phyloP scores from a whole-genome alignment of 2,113 vertebrate genomes.

The Tympanuchus pallidicinctus region DNA sequence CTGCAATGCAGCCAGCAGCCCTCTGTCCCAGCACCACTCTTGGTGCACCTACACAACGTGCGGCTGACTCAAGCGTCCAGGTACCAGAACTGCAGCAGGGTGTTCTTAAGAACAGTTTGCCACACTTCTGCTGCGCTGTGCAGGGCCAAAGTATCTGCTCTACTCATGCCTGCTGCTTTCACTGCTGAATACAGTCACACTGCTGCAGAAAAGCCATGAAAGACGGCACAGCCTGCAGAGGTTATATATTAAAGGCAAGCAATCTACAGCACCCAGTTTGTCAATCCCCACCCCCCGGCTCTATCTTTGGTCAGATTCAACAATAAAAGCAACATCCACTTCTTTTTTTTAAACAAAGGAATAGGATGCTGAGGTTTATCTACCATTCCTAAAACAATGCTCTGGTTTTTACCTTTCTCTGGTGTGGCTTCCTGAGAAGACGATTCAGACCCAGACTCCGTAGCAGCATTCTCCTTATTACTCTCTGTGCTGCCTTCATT shows the following conservation, averaged over 20 bases:
- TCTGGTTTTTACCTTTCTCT: constrained; percentile 86
- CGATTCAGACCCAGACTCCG: constrained; percentile 84
- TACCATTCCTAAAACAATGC: not conserved
- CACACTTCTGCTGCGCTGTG: not conserved
- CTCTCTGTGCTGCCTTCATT: constrained; percentile 83
- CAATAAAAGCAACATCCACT: not conserved
- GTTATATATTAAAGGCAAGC: not conserved
- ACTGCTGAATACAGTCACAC: not conserved
- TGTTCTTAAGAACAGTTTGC: not conserved
- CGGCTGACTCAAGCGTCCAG: not conserved
- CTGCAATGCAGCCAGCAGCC: not conserved
- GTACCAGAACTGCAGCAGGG: not conserved
- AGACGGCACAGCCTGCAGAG: accelerated
- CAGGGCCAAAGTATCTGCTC: not conserved
- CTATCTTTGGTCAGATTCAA: not conserved
- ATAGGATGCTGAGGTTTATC: not conserved
- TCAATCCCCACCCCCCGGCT: not conserved
- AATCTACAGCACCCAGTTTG: not conserved
- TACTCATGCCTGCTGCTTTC: not conserved
- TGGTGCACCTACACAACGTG: not conserved
- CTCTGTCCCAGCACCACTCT: not conserved
- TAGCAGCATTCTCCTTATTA: constrained; percentile 82
- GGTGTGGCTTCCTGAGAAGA: constrained; percentile 91
- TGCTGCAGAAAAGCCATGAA: not conserved
- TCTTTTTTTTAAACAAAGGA: not conserved